Conservation (phyloP, 2,888 invertebrate species). For the Heliconius hortense region DNA sequence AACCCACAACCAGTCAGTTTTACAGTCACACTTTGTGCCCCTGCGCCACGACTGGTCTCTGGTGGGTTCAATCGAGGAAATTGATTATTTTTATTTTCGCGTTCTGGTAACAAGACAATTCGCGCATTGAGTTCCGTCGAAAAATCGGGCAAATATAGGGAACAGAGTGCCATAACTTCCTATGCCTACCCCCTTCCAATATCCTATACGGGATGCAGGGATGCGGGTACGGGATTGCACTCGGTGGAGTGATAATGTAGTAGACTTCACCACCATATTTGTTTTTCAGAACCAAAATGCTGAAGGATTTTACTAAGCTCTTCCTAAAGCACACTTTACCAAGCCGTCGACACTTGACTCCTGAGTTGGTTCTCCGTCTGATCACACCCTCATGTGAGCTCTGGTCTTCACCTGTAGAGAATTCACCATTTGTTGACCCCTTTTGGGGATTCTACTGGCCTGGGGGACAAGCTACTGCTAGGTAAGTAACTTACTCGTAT, state of each 20-base stretch:
- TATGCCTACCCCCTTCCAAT: no score
- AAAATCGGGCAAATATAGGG: no score
- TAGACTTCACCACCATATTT: neutral
- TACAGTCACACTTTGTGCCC: no score
- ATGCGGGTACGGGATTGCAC: no score
- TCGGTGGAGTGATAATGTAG: no score
- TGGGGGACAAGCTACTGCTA: constrained; percentile 86
- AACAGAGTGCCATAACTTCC: no score
- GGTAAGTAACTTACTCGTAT: constrained; percentile 68
- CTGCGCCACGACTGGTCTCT: no score
- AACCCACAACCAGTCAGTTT: no score
- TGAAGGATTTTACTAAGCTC: constrained; percentile 54
- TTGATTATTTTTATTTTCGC: neutral
- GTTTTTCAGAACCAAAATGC: constrained; percentile 48
- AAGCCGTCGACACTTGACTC: constrained; percentile 82
- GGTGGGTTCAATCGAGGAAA: no score
- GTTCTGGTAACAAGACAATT: neutral
- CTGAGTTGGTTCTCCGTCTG: constrained; percentile 83
- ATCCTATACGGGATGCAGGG: no score
- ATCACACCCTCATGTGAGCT: constrained; percentile 83
- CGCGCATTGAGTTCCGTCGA: neutral
- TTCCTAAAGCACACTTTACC: constrained; percentile 63
- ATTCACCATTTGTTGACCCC: constrained; percentile 80
- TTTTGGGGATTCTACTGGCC: constrained; percentile 92
- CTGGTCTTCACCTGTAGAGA: constrained; percentile 74